Percentiles rank a stretch among this genome's conserved stretches.
These are phyloP conservation scores for Steromphala cineraria DNA, from an alignment of 2,888 invertebrate genomes.

Conservation along the genomic window DNA sequence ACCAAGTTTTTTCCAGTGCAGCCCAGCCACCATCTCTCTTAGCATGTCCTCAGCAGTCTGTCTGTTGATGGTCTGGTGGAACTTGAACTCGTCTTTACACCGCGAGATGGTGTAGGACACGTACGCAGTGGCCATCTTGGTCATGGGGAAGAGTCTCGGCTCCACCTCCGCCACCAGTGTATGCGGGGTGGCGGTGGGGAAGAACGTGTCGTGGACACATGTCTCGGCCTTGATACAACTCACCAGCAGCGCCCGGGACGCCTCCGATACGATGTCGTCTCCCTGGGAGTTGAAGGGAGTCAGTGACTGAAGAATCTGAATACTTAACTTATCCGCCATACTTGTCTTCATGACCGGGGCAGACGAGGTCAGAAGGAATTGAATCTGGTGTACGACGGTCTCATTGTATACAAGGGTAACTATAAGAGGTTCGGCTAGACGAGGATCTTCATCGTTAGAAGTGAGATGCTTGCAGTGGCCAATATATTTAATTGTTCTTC, in stretches of 20 bases:
- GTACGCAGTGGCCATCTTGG: constrained; percentile 58
- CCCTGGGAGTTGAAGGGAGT: constrained; percentile 59
- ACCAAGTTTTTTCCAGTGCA: constrained; percentile 73
- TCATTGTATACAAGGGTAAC: too few relatives aligned
- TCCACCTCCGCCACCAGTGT: constrained; percentile 44
- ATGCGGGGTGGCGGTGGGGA: constrained; percentile 57
- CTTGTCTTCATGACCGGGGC: not conserved
- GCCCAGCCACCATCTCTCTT: constrained; percentile 61
- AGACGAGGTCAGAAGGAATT: not conserved
- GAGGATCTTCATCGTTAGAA: too few relatives aligned
- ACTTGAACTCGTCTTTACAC: constrained; percentile 61
- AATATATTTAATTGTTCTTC: too few relatives aligned
- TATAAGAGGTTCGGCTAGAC: not conserved
- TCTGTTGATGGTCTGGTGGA: constrained; percentile 62
- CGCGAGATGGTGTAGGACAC: constrained; percentile 63
- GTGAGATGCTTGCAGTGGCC: too few relatives aligned
- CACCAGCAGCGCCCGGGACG: constrained; percentile 63
- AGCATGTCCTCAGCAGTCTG: constrained; percentile 54
- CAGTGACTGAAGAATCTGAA: constrained; percentile 62
- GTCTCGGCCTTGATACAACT: constrained; percentile 62
- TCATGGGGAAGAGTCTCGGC: constrained; percentile 60
- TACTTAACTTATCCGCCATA: constrained; percentile 42
- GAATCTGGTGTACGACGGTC: too few relatives aligned
- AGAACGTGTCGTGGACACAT: constrained; percentile 63
- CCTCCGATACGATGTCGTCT: constrained; percentile 60